Conservation (phyloP, 2,797 vertebrate species). For the Lithobates sylvaticus region DNA sequence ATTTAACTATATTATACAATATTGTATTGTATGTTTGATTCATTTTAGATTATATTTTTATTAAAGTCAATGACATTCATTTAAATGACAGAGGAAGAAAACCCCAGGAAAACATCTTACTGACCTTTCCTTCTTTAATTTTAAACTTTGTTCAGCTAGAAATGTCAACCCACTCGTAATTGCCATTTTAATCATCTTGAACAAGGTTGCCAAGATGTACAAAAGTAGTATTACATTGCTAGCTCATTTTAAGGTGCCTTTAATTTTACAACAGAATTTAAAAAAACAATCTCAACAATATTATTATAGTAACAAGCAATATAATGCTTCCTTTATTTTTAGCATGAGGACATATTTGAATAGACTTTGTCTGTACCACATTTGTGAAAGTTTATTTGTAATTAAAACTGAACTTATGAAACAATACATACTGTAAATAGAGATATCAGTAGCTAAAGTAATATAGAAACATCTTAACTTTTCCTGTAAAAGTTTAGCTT, state of each 20-base stretch:
- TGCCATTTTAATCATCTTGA: slow-evolving; percentile 56
- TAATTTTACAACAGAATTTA: neutral
- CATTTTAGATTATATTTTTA: neutral
- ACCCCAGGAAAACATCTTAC: slow-evolving; percentile 25
- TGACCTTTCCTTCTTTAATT: slow-evolving; percentile 54
- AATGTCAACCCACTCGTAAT: slow-evolving; percentile 53
- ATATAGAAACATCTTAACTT: too few relatives aligned
- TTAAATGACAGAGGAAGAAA: slow-evolving; percentile 30
- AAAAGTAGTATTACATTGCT: slow-evolving; percentile 41
- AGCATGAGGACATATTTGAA: too few relatives aligned
- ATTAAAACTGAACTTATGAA: too few relatives aligned
- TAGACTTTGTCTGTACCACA: too few relatives aligned
- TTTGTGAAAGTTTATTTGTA: too few relatives aligned
- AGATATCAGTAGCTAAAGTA: too few relatives aligned
- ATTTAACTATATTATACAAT: slow-evolving; percentile 15
- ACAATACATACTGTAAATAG: too few relatives aligned
- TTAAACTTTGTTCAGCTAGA: slow-evolving; percentile 51
- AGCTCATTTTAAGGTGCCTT: slow-evolving; percentile 36
- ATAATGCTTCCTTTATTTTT: too few relatives aligned
- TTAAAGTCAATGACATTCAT: slow-evolving; percentile 47
- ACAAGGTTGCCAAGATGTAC: slow-evolving; percentile 41
- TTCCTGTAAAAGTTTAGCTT: too few relatives aligned
- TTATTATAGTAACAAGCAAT: too few relatives aligned
- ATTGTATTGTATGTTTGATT: neutral
- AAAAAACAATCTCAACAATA: neutral